Evolutionary conservation across 2,113 vertebrate genomes (phyloP).

Genomic region (Anser brachyrhynchus): DNA sequence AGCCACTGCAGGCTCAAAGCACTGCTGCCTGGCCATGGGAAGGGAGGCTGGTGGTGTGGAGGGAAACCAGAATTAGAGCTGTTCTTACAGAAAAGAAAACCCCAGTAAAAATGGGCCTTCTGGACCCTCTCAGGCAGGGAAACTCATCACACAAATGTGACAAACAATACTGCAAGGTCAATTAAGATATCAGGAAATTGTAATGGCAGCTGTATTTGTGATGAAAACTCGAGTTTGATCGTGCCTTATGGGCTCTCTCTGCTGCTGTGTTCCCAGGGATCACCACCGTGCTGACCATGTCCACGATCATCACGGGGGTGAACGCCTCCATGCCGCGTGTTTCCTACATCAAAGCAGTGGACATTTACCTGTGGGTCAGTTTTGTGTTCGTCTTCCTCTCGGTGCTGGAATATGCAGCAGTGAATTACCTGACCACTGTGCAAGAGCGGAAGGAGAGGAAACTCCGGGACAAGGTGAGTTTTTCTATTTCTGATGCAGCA

Average conservation of each 20-base stretch:
- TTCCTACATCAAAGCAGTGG: slow-evolving; percentile 97
- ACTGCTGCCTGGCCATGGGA: accelerated
- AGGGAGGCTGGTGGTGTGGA: background rate
- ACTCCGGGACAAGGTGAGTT: slow-evolving; percentile 82
- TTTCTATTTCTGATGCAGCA: background rate
- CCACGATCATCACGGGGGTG: slow-evolving; percentile 91
- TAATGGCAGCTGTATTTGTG: background rate
- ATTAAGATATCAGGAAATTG: background rate
- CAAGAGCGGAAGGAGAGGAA: slow-evolving; percentile 89
- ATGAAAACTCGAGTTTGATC: background rate
- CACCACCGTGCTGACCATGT: slow-evolving; percentile 85
- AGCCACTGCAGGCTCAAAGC: background rate
- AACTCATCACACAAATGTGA: background rate
- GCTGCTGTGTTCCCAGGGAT: slow-evolving; percentile 73
- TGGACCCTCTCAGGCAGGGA: background rate
- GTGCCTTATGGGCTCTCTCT: background rate
- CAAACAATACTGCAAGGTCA: background rate
- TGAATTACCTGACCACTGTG: slow-evolving; percentile 94
- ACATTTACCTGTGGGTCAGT: slow-evolving; percentile 98
- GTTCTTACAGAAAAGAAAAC: background rate
- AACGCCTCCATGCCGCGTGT: slow-evolving; percentile 98
- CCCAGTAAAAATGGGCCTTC: background rate
- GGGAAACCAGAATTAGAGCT: background rate
- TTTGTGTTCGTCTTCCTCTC: slow-evolving; percentile 99
- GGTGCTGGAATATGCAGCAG: slow-evolving; percentile 92